Percentiles rank a stretch among this genome's conserved stretches.
Conservation (phyloP, 2,888 invertebrate genomes). For the Spisula solida region DNA sequence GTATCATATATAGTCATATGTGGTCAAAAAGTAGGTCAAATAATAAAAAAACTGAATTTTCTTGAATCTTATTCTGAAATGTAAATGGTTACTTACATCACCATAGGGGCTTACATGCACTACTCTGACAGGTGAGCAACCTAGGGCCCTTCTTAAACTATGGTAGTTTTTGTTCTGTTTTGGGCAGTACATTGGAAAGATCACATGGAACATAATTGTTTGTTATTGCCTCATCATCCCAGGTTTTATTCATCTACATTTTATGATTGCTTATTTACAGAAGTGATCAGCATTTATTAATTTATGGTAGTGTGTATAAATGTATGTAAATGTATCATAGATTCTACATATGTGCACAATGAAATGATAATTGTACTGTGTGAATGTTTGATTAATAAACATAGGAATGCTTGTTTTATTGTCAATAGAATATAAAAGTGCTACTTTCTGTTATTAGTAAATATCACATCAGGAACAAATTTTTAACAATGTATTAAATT, state of each 20-base stretch:
- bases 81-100: too few species aligned
- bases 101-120: too few species aligned
- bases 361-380: neutral
- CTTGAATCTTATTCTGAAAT: too few species aligned
- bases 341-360: conserved; percentile 4
- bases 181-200: neutral
- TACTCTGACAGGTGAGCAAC: too few species aligned
- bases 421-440: conserved; percentile 24
- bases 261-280: neutral
- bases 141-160: too few species aligned
- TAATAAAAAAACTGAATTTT: too few species aligned
- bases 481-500: conserved; percentile 55
- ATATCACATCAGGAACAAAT: conserved; percentile 52
- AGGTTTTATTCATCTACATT: neutral
- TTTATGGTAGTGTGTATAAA: neutral
- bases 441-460: conserved; percentile 36
- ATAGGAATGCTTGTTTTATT: conserved; percentile 21
- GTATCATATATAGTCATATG: too few species aligned
- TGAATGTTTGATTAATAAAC: conserved; percentile 1
- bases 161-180: neutral
- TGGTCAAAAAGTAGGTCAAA: too few species aligned
- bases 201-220: neutral
- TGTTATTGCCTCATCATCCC: neutral
- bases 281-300: neutral
- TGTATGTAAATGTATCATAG: conserved; percentile 6